phyloP scores from a whole-genome alignment of 2,888 invertebrate species.

The Elysia crispata region DNA sequence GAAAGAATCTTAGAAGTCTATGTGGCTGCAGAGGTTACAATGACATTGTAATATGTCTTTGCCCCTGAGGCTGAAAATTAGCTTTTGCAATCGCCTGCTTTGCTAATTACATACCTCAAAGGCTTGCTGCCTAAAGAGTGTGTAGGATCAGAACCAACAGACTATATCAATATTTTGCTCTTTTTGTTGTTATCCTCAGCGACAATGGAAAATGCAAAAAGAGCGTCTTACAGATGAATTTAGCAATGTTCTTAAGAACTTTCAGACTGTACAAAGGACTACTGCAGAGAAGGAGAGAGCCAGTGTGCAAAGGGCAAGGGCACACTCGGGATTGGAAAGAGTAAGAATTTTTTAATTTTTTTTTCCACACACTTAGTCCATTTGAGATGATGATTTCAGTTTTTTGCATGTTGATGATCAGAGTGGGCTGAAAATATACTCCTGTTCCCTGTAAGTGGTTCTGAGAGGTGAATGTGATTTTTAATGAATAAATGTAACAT shows the following conservation, averaged over 20 bases:
- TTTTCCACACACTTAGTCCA: not conserved
- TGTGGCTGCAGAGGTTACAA: no score
- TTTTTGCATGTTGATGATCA: no score
- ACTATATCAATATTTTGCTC: no score
- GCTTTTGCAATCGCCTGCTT: not conserved
- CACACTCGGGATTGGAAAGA: constrained; percentile 65
- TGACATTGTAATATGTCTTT: not conserved
- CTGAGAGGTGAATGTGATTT: no score
- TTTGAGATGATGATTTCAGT: no score
- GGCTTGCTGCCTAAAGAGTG: no score
- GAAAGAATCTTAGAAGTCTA: no score
- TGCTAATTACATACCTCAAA: no score
- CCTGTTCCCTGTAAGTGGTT: no score
- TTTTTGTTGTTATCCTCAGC: constrained; percentile 77
- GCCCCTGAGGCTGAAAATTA: not conserved
- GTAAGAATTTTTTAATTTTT: constrained; percentile 16
- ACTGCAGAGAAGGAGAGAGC: constrained; percentile 95
- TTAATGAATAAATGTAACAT: no score
- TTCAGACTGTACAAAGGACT: constrained; percentile 88
- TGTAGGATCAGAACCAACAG: no score
- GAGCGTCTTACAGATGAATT: constrained; percentile 95
- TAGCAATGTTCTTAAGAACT: constrained; percentile 90
- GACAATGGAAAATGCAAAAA: constrained; percentile 90
- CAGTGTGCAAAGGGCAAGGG: constrained; percentile 83
- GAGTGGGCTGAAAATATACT: no score